A percentile compares a stretch with the other conserved stretches of the same genome.
phyloP scores from a whole-genome alignment of 2,888 invertebrate genomes.

The Perizoma flavofasciatum region DNA sequence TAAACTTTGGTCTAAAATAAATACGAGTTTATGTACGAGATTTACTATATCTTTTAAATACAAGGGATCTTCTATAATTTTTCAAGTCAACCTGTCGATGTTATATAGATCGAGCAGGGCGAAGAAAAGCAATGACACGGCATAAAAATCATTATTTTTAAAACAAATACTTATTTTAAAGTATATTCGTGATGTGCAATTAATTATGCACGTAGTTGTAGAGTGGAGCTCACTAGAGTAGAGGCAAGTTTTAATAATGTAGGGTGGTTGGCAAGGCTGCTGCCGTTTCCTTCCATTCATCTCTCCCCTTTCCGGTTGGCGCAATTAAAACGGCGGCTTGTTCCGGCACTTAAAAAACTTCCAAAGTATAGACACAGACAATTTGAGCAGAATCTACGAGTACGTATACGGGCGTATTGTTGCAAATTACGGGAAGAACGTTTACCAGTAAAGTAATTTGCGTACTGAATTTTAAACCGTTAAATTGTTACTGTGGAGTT shows the following conservation, averaged over 20 bases:
- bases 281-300: conserved; percentile 80
- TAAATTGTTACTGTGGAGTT: conserved; percentile 32
- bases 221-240: conserved; percentile 66
- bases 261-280: conserved; percentile 78
- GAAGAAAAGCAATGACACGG: too few relatives aligned
- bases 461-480: conserved; percentile 39
- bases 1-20: too few relatives aligned
- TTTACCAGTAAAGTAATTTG: conserved; percentile 50
- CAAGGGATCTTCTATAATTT: too few relatives aligned
- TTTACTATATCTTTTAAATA: too few relatives aligned
- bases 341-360: conserved; percentile 82
- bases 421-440: conserved; percentile 57
- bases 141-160: too few relatives aligned
- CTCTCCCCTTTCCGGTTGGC: conserved; percentile 80
- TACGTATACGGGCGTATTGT: conserved; percentile 60
- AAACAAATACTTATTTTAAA: too few relatives aligned
- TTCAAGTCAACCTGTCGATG: too few relatives aligned
- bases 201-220: conserved; percentile 71
- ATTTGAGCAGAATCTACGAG: conserved; percentile 64
- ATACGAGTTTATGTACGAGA: too few relatives aligned
- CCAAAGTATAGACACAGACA: conserved; percentile 75
- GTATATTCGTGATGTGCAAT: conserved; percentile 61
- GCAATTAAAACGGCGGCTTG: conserved; percentile 81
- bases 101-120: too few relatives aligned
- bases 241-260: conserved; percentile 82